Percentiles rank a stretch among this genome's conserved stretches.
phyloP scores from a whole-genome alignment of 2,113 vertebrate genomes.

The Ctenodactylus gundi region DNA sequence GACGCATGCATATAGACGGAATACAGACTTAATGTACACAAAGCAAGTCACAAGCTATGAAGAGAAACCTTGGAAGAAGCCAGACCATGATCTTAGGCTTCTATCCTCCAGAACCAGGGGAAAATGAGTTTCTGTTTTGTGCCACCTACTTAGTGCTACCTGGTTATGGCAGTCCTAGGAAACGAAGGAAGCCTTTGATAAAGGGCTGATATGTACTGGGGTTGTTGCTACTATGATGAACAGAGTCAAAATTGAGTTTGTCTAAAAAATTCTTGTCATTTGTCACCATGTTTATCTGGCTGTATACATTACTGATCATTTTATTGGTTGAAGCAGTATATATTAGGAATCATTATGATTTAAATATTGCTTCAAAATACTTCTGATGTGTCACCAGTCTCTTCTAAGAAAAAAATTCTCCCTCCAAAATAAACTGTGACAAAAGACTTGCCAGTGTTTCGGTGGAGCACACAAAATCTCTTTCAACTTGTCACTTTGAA shows the following conservation, averaged over 20 bases:
- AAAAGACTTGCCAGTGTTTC: constrained; percentile 41
- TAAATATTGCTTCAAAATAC: constrained; percentile 45
- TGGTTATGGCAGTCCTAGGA: background rate
- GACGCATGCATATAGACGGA: background rate
- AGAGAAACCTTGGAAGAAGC: background rate
- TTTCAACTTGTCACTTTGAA: constrained; percentile 64
- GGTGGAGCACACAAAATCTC: constrained; percentile 47
- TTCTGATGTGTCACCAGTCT: background rate
- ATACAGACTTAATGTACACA: background rate
- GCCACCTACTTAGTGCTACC: background rate
- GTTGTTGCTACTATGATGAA: background rate
- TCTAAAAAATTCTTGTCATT: constrained; percentile 4
- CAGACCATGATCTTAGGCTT: background rate
- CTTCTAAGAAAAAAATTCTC: background rate
- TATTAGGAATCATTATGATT: constrained; percentile 39
- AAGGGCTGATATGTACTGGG: background rate
- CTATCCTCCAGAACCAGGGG: background rate
- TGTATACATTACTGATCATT: background rate
- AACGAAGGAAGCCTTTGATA: background rate
- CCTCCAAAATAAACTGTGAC: constrained; percentile 40
- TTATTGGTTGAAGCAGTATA: background rate
- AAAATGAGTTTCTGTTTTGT: background rate
- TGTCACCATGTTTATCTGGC: background rate
- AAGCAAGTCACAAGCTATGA: background rate
- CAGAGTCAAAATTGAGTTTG: background rate